Evolutionary conservation across 2,888 invertebrate genomes (phyloP), one percentile per base, ranked within the genome.

Genomic region (Rhagonycha lutea): DNA sequence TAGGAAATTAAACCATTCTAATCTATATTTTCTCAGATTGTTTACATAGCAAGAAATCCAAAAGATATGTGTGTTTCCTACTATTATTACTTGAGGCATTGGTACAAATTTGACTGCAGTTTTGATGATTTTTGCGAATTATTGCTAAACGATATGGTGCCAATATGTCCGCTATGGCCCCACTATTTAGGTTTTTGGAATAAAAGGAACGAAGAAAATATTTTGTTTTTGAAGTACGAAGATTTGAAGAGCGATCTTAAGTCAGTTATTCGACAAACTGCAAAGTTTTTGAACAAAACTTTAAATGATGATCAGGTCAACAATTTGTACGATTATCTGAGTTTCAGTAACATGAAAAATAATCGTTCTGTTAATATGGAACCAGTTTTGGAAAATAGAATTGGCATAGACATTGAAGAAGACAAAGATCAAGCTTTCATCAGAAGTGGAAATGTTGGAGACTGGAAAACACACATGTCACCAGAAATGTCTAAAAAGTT

Each of bases 21-120:
- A 47, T n/a, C 14, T 75, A 14, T 18, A 61, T 26, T 63, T 83
- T 82, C n/a, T 68, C 85, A 96, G 95, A 92, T 96, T 18, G 92
- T 98, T 78, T 98, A 97, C 86, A 93, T 95, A 0, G 92, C 95
- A 0, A 91, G 98, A 69, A 96, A 98, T 88, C 96, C 97, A 0
- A 97, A 97, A 86, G 98, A 98, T 86, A 92, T 95, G 83, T 94
- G 94, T 78, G 95, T 97, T 0, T 97, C 97, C 0, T 96, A 94
- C 84, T 97, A 94, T 86, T 93, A 96, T 86, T 95, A 96, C 86
- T 95, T 93, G 85, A 91, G 90, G 75, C 88, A 94, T 72, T 90
- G 95, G 61, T 94, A 96, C 81, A 91, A 91, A 75, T 83, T 90
- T 69, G 78, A 83, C 24, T 84, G 85, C 0, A 89, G 90, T 0